These are phyloP conservation scores for Lordiphosa collinella DNA, from an alignment of 1,140 invertebrate species.

Conservation along the genomic window DNA sequence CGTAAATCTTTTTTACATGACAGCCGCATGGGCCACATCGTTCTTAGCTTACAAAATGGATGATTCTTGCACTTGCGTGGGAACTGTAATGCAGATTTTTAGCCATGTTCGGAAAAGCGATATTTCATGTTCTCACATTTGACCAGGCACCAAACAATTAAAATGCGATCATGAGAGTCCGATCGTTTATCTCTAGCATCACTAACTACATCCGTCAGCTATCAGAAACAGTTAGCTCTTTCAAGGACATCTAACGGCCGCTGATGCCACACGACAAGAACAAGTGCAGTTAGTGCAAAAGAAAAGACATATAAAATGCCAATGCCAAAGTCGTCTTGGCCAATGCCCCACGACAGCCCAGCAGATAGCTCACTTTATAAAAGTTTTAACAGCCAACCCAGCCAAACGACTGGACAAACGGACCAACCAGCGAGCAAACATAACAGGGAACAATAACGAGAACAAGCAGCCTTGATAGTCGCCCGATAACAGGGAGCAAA, in stretches of 20 bases:
- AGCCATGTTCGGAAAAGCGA: slow-evolving; percentile 1
- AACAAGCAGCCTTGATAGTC: slow-evolving; percentile 71
- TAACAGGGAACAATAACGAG: slow-evolving; percentile 75
- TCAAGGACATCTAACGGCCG: slow-evolving; percentile 69
- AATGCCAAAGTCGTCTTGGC: slow-evolving; percentile 33
- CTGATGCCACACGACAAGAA: slow-evolving; percentile 37
- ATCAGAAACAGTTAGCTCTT: slow-evolving; percentile 63
- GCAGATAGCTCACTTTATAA: slow-evolving; percentile 73
- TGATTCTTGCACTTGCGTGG: slow-evolving; percentile 15
- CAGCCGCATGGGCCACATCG: slow-evolving; percentile 18
- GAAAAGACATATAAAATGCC: slow-evolving; percentile 12
- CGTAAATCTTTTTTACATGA: slow-evolving; percentile 42
- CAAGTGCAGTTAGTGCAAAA: slow-evolving; percentile 43
- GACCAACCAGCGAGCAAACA: slow-evolving; percentile 47
- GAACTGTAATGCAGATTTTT: slow-evolving; percentile 13
- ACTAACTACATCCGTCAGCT: slow-evolving; percentile 6
- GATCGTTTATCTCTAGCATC: slow-evolving; percentile 2
- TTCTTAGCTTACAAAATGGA: slow-evolving; percentile 24
- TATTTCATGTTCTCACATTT: slow-evolving; percentile 11
- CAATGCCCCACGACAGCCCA: slow-evolving; percentile 51
- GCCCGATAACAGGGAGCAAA: slow-evolving; percentile 60
- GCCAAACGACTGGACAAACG: slow-evolving; percentile 17
- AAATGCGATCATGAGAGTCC: background rate
- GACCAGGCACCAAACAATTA: background rate
- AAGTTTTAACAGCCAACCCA: slow-evolving; percentile 44